A percentile compares a stretch with the other conserved stretches of the same genome.
Conservation (phyloP, 2,113 vertebrate species). For the Tiliqua scincoides region DNA sequence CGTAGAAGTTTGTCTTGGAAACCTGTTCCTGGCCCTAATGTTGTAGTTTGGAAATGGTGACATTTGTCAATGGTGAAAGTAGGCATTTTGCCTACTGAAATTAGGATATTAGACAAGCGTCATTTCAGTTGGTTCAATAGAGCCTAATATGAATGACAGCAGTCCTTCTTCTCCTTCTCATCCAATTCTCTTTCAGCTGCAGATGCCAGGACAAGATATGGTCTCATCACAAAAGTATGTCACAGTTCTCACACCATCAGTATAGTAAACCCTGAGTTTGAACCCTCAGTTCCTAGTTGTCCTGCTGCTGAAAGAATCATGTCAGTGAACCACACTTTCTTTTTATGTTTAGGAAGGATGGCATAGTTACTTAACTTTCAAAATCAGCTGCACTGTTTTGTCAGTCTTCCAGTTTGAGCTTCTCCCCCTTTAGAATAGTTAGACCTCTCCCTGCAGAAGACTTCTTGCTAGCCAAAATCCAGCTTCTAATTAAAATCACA, state of each 20-base stretch:
- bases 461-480: constrained; percentile 55
- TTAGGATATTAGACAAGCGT: not conserved
- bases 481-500: constrained; percentile 61
- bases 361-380: not conserved
- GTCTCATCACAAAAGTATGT: not conserved
- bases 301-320: not conserved
- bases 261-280: too few species aligned
- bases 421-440: constrained; percentile 30
- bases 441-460: constrained; percentile 36
- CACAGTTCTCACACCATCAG: too few species aligned
- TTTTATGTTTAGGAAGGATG: not conserved
- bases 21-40: too few species aligned
- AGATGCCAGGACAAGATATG: not conserved
- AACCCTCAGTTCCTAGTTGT: too few species aligned
- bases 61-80: too few species aligned
- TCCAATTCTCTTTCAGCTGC: not conserved
- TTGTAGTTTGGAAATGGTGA: not conserved
- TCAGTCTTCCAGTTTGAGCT: constrained; percentile 25
- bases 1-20: too few species aligned
- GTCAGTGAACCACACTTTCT: not conserved
- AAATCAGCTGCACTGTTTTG: constrained; percentile 23
- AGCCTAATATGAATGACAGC: not conserved
- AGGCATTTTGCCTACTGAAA: not conserved
- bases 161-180: not conserved
- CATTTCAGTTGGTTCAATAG: not conserved